Conservation (phyloP, 2,797 vertebrate species). For the Onychomys leucogaster region DNA sequence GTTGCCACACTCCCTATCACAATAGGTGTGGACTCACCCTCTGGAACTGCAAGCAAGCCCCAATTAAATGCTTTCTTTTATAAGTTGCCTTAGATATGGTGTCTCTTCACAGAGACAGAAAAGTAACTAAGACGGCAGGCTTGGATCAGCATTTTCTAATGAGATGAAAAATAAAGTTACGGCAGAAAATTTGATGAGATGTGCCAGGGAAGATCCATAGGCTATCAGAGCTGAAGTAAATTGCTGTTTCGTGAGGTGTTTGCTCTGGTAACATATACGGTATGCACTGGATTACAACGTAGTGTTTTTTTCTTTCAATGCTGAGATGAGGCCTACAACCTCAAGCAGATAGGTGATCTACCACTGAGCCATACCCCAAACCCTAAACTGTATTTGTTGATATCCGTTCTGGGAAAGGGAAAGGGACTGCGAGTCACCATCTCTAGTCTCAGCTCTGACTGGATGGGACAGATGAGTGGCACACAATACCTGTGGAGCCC, state of each 20-base stretch:
- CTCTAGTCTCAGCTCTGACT: background rate
- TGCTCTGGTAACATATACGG: background rate
- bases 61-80: background rate
- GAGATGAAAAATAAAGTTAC: background rate
- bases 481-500: rapidly evolving
- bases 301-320: background rate
- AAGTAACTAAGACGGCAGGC: too few relatives aligned
- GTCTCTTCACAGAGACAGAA: background rate
- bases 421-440: background rate
- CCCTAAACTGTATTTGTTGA: background rate
- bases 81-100: background rate
- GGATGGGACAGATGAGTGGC: too few relatives aligned
- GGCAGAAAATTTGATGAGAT: background rate
- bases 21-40: background rate
- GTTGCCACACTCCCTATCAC: background rate
- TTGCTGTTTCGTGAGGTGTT: background rate
- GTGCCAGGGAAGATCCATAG: background rate
- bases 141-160: background rate
- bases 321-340: background rate
- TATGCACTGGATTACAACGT: background rate
- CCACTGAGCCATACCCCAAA: background rate
- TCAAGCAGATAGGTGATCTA: background rate
- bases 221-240: background rate
- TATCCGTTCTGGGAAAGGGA: background rate
- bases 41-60: background rate